Evolutionary conservation across 2,797 vertebrate species (phyloP), one percentile per base, ranked within the genome.

Genomic region (Enteromius viviparus): DNA sequence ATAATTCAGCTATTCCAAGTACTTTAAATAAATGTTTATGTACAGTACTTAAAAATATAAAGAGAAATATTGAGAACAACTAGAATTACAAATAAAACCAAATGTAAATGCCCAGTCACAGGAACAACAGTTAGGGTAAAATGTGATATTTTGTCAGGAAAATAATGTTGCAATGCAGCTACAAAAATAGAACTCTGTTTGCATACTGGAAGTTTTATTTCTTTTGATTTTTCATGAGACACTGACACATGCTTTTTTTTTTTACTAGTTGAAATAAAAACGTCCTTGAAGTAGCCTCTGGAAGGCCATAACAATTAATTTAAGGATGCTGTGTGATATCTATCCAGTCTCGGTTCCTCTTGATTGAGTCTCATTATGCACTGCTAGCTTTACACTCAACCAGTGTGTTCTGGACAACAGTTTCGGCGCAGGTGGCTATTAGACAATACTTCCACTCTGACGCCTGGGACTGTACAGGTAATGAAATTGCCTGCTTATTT

Each of bases 401-500:
- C 19, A 29, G 49, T 34, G 23, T n/a, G 5, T 53, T 69, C 6
- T 65, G 26, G 19, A 19, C 42, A 53, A n/a, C 9, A 6, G 72
- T 53, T 75, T 60, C 60, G 62, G 53, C 37, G 17, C 87, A 88
- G 82, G 75, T 87, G 85, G 60, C 58, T 60, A 64, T 19, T 86
- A 89, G 62, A 83, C 85, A 90, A 87, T 84, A 82, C 64, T 86
- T 88, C 87, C 77, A 80, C 87, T 70, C 68, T 68, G 74, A 64
- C 42, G 77, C 53, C 4, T 47, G 78, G 55, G 74, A 74, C 74
- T 83, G 58, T 42, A 80, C 80, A 87, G 80, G 84, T 86, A 89
- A 66, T 85, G 58, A 78, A 88, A 82, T 77, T 77, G 37, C 82
- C 85, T 78, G 83, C 87, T 91, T 85, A 89, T 90, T 92, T 85